These are phyloP conservation scores for Xiphophorus maculatus DNA, from an alignment of 2,113 vertebrate genomes.

Conservation along the genomic window DNA sequence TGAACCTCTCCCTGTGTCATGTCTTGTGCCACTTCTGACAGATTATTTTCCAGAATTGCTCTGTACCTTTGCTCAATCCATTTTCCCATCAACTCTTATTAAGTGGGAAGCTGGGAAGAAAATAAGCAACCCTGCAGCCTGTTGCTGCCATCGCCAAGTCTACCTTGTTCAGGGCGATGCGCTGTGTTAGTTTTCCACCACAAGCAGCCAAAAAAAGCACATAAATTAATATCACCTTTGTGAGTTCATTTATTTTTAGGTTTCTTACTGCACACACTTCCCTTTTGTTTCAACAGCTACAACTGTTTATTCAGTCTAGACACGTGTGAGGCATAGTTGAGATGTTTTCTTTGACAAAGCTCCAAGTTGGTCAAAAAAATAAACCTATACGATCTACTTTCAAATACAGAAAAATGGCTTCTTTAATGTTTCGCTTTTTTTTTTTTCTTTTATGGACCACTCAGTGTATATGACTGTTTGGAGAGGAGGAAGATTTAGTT, in stretches of 20 bases:
- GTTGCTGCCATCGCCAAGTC: too few species aligned
- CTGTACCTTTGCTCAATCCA: too few species aligned
- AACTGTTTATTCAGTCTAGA: neutral
- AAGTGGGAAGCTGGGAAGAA: too few species aligned
- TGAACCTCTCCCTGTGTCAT: too few species aligned
- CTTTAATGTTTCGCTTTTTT: conserved; percentile 12
- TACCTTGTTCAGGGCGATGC: too few species aligned
- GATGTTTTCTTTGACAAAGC: neutral
- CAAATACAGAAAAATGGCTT: conserved; percentile 1
- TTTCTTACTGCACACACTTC: neutral
- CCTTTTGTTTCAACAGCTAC: neutral
- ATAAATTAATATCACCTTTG: neutral
- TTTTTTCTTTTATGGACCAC: conserved; percentile 16
- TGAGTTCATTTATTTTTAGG: neutral
- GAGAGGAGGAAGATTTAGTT: conserved; percentile 41
- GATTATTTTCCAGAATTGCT: too few species aligned
- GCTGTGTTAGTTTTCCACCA: too few species aligned
- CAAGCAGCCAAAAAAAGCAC: neutral
- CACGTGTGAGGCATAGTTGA: neutral
- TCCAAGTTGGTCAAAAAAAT: neutral
- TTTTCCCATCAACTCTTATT: too few species aligned
- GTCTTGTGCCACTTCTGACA: too few species aligned
- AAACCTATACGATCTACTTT: neutral
- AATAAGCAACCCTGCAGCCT: too few species aligned
- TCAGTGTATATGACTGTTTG: conserved; percentile 12